phyloP scores from a whole-genome alignment of 2,797 vertebrate species.

The Erethizon dorsatum region DNA sequence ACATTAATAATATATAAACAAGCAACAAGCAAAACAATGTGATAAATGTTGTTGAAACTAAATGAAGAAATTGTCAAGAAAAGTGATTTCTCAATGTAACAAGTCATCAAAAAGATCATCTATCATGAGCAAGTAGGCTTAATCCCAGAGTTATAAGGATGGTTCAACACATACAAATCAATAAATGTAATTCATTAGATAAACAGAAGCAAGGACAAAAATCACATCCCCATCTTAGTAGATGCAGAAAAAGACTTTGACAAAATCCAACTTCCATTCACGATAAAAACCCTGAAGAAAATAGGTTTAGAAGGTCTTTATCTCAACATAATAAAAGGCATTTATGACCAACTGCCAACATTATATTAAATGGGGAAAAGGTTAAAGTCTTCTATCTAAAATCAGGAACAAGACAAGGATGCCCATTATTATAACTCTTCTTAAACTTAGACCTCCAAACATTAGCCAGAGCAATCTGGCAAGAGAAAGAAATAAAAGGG shows the following conservation, averaged over 20 bases:
- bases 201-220: background rate
- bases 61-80: background rate
- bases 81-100: background rate
- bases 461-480: background rate
- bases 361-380: background rate
- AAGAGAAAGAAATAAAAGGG: background rate
- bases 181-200: background rate
- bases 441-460: background rate
- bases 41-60: background rate
- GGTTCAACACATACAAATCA: background rate
- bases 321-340: background rate
- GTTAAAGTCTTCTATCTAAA: background rate
- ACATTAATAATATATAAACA: background rate
- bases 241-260: background rate
- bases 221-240: background rate
- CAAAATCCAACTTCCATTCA: background rate
- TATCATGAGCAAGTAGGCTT: background rate
- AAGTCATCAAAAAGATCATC: background rate
- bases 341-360: background rate
- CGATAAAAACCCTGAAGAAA: background rate
- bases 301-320: background rate
- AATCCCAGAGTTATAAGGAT: background rate
- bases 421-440: background rate
- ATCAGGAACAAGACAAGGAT: background rate
- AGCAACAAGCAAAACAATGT: conserved; percentile 28